These are phyloP conservation scores for Thryonomys swinderianus DNA, from an alignment of 2,113 vertebrate genomes.

Conservation along the genomic window DNA sequence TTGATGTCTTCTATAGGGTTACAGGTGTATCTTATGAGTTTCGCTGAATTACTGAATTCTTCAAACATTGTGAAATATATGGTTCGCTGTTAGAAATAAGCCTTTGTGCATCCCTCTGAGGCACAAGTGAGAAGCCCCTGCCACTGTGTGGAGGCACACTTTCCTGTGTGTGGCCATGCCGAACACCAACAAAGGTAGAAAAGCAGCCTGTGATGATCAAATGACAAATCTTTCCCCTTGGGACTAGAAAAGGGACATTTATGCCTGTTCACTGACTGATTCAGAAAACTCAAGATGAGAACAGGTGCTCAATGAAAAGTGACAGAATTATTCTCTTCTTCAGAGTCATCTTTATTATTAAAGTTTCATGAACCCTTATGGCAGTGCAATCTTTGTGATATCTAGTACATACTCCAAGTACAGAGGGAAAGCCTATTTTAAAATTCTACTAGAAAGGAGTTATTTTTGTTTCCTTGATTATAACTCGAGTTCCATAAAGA, in stretches of 20 bases:
- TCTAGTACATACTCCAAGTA: neutral
- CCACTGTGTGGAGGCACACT: neutral
- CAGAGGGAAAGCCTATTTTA: neutral
- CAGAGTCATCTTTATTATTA: neutral
- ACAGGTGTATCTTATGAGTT: neutral
- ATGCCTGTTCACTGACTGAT: neutral
- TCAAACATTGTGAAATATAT: neutral
- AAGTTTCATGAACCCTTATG: neutral
- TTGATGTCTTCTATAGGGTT: neutral
- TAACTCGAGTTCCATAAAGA: neutral
- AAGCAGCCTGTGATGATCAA: neutral
- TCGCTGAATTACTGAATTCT: neutral
- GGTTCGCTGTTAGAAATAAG: neutral
- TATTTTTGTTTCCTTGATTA: slow-evolving; percentile 13
- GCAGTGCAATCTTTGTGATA: neutral
- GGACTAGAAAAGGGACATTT: neutral
- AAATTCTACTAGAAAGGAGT: neutral
- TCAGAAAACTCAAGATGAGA: neutral
- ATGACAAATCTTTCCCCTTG: neutral
- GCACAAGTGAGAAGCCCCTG: neutral
- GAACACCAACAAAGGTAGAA: neutral
- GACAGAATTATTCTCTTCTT: neutral
- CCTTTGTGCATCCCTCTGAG: neutral
- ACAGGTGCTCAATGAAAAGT: neutral
- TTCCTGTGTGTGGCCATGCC: too few relatives aligned